Conservation (phyloP, 1,140 invertebrate species). For the Wasmannia auropunctata region DNA sequence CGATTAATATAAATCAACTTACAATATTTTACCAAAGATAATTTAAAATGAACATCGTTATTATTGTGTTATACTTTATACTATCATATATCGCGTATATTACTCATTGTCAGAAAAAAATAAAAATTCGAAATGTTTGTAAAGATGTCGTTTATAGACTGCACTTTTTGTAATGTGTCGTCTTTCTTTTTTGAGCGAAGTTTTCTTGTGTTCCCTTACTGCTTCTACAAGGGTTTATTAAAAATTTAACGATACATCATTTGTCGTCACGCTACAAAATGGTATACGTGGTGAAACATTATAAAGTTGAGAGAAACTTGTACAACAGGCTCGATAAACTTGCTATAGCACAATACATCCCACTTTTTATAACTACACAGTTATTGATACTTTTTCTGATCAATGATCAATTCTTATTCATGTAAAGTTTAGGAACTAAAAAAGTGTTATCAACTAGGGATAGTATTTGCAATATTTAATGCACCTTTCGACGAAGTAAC, state of each 20-base stretch:
- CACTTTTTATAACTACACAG: background rate
- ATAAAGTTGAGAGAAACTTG: background rate
- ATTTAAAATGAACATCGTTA: no score
- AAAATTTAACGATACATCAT: background rate
- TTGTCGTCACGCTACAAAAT: background rate
- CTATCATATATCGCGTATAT: background rate
- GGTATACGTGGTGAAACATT: background rate
- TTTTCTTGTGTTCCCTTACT: background rate
- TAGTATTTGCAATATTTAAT: conserved; percentile 32
- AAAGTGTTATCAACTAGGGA: background rate
- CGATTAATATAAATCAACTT: no score
- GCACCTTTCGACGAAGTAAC: background rate
- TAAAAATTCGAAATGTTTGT: background rate
- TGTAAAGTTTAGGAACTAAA: background rate
- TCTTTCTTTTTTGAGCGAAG: background rate
- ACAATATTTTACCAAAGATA: no score
- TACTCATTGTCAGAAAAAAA: background rate
- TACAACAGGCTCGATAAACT: background rate
- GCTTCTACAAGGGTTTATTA: background rate
- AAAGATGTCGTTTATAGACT: background rate
- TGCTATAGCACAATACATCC: background rate
- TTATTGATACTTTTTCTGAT: background rate
- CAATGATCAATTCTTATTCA: background rate
- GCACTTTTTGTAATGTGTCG: background rate
- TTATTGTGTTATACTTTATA: background rate